Conservation (phyloP, 2,113 vertebrate species). For the Lampris megalopsis region DNA sequence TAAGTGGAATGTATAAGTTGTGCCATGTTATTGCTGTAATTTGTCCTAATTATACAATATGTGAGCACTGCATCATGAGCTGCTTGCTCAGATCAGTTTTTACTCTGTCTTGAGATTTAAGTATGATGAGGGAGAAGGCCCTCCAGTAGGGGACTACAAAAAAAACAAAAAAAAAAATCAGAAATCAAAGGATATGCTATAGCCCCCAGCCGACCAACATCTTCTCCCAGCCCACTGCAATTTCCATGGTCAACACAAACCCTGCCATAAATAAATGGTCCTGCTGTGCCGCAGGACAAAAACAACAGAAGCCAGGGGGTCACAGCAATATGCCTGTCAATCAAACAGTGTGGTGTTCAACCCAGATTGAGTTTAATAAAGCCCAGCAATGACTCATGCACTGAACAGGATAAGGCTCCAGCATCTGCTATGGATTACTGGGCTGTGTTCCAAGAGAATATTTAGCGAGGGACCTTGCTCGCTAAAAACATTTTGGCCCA, state of each 20-base stretch:
- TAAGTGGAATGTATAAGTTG: not conserved
- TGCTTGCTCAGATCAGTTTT: not conserved
- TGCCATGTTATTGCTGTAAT: not conserved
- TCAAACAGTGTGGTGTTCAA: slow-evolving; percentile 68
- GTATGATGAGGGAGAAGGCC: not conserved
- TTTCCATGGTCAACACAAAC: slow-evolving; percentile 42
- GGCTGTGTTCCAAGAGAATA: slow-evolving; percentile 71
- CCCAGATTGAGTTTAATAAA: slow-evolving; percentile 71
- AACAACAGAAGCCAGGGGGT: slow-evolving; percentile 55
- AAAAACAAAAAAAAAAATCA: slow-evolving; percentile 23
- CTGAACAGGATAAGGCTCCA: slow-evolving; percentile 58
- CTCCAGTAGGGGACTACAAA: slow-evolving; percentile 6
- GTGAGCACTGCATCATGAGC: not conserved
- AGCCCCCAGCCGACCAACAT: slow-evolving; percentile 12
- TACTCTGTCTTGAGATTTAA: not conserved
- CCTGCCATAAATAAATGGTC: slow-evolving; percentile 38
- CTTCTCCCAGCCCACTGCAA: slow-evolving; percentile 12
- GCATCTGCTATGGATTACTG: slow-evolving; percentile 80
- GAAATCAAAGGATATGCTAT: slow-evolving; percentile 31
- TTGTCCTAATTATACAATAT: not conserved
- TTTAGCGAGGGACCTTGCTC: slow-evolving; percentile 51
- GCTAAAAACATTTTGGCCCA: slow-evolving; percentile 51
- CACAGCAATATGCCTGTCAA: slow-evolving; percentile 75
- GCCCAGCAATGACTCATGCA: slow-evolving; percentile 61
- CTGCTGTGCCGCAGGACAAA: slow-evolving; percentile 55